Percentiles rank a stretch among this genome's conserved stretches.
phyloP scores from a whole-genome alignment of 2,888 invertebrate genomes.

The Crocallis elinguaria region DNA sequence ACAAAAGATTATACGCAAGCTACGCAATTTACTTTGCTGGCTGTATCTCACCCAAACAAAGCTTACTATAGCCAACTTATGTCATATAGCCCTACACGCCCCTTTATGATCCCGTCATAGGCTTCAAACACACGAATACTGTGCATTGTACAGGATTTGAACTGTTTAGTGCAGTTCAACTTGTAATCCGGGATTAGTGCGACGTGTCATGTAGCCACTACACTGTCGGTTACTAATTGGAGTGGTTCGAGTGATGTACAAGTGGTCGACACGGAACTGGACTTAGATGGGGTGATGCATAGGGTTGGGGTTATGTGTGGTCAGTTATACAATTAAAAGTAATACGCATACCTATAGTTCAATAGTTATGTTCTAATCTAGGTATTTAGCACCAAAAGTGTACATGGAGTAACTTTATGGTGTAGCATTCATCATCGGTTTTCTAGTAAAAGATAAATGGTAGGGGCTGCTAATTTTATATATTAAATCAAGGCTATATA shows the following conservation, averaged over 20 bases:
- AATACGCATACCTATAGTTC: too few relatives aligned
- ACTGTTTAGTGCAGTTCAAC: conserved; percentile 67
- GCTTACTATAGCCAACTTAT: background rate
- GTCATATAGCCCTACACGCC: background rate
- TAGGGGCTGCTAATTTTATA: too few relatives aligned
- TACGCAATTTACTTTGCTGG: too few relatives aligned
- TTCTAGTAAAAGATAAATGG: too few relatives aligned
- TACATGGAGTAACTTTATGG: too few relatives aligned
- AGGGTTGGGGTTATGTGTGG: background rate
- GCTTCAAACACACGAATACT: conserved; percentile 77
- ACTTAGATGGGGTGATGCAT: conserved; percentile 40
- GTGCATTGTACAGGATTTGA: conserved; percentile 66
- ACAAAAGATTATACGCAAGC: too few relatives aligned
- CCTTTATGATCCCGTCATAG: conserved; percentile 76
- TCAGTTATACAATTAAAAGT: too few relatives aligned
- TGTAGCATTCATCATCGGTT: too few relatives aligned
- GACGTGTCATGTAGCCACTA: conserved; percentile 73
- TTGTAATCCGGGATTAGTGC: conserved; percentile 72
- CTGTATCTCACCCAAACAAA: too few relatives aligned
- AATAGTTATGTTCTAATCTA: too few relatives aligned
- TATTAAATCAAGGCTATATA: too few relatives aligned
- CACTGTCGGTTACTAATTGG: conserved; percentile 66
- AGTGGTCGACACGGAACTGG: conserved; percentile 49
- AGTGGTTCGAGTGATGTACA: conserved; percentile 61
- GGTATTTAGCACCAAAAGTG: too few relatives aligned